phyloP scores from a whole-genome alignment of 2,888 invertebrate species.

The Actias luna region DNA sequence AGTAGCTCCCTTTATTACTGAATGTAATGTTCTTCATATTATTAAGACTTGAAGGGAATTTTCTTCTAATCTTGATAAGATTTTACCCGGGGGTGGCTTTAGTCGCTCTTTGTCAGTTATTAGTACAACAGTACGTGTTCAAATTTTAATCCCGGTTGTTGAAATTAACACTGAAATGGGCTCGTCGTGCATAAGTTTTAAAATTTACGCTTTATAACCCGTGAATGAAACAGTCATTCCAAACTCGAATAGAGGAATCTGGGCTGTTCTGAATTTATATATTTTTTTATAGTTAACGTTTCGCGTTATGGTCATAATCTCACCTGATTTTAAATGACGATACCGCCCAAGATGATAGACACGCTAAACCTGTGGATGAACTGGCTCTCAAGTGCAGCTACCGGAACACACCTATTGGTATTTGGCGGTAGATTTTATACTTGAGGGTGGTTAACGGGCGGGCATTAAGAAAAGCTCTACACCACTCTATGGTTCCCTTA shows the following conservation, averaged over 20 bases:
- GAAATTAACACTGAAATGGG: background rate
- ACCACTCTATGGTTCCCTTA: too few species aligned
- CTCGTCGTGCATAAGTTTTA: background rate
- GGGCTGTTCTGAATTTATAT: too few species aligned
- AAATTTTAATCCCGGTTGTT: background rate
- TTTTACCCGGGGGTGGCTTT: background rate
- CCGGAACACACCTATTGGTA: too few species aligned
- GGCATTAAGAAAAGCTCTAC: too few species aligned
- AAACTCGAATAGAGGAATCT: background rate
- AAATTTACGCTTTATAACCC: background rate
- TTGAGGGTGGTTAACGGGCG: too few species aligned
- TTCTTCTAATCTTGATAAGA: slow-evolving; percentile 5
- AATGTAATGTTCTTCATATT: slow-evolving; percentile 13
- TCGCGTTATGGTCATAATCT: too few species aligned
- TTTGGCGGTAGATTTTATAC: too few species aligned
- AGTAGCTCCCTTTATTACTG: slow-evolving; percentile 19
- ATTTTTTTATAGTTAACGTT: too few species aligned
- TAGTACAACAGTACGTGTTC: background rate
- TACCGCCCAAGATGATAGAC: too few species aligned
- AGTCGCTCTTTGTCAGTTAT: background rate
- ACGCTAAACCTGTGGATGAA: too few species aligned
- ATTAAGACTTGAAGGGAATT: slow-evolving; percentile 8
- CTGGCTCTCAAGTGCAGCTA: too few species aligned
- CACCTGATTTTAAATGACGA: too few species aligned
- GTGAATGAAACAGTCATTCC: background rate